Evolutionary conservation across 30 jellyfish, hydroid and myxozoan genomes (phyloP).

Genomic region (Aurelia aurita): DNA sequence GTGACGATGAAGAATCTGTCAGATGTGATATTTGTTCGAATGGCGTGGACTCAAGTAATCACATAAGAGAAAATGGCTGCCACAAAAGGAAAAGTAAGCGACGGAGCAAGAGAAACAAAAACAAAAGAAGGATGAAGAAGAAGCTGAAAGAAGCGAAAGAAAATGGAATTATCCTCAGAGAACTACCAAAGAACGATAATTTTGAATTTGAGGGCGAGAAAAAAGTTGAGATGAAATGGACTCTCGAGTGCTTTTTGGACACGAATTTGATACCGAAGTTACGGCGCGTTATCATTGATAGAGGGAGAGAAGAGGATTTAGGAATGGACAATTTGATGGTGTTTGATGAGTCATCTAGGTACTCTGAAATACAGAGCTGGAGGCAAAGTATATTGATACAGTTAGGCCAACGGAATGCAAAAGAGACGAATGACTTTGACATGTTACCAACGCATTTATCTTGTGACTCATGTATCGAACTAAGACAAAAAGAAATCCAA

Average conservation of each 20-base stretch:
- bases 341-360: constrained; percentile 60
- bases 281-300: constrained; percentile 57
- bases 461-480: constrained; percentile 65
- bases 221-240: constrained; percentile 70
- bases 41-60: constrained; percentile 1
- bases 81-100: constrained; percentile 30
- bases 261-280: constrained; percentile 42
- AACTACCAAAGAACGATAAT: constrained; percentile 55
- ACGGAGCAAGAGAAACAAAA: constrained; percentile 41
- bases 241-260: constrained; percentile 64
- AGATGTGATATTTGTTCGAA: constrained; percentile 66
- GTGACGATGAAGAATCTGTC: constrained; percentile 68
- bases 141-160: constrained; percentile 3
- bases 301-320: constrained; percentile 66
- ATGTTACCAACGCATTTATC: constrained; percentile 56
- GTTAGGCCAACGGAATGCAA: constrained; percentile 37
- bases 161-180: constrained; percentile 35
- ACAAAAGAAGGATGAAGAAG: neutral
- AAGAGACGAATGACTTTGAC: constrained; percentile 38
- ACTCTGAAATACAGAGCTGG: constrained; percentile 57
- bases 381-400: constrained; percentile 35
- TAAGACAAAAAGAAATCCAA: constrained; percentile 36
- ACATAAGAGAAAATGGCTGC: neutral
- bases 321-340: constrained; percentile 74
- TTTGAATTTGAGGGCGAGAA: constrained; percentile 77